Evolutionary conservation across 2,888 invertebrate genomes (phyloP), one percentile per base, ranked within the genome.

Genomic region (Clunio marinus): DNA sequence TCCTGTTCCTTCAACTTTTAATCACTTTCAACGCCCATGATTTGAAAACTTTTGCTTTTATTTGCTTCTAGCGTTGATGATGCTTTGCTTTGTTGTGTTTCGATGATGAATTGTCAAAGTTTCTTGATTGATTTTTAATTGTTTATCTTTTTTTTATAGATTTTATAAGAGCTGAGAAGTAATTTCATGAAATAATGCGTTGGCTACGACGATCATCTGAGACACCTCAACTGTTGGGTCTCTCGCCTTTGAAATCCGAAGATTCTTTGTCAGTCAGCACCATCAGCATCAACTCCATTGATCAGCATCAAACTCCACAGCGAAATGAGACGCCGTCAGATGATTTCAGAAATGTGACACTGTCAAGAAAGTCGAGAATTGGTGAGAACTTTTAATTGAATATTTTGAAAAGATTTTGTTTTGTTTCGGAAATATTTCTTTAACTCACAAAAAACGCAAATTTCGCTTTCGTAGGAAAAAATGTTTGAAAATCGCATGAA

Each of bases 201-300:
- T 68, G 68, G 68, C 25, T 68, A 22, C n/a, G 37, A 68, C 24
- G 41, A 27, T 68, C 68, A 58, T 27, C 41, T 17, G 58, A 68
- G 24, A 22, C 45, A 41, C 68, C 68, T 17, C 41, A 57, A n/a
- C 45, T 68, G n/a, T 15, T 68, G 4, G 37, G 68, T 4, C 24
- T 68, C 5, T 68, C 68, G 15, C 68, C 68, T 7, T 41, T 68
- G 24, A 59, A 27, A 7, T 13, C 7, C 20, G 46, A 32, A 10
- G 51, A 60, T n/a, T 28, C 55, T 13, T 35, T 55, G 8, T 22
- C 51, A 5, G 24, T 32, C 24, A 66, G 65, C 17, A 45, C 15
- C 7, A 25, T 41, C 17, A 46, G 8, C 24, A 35, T 55, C 3
- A 55, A 66, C 35, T 35, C 24, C 2, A 35, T 22, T 32, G 55